Conservation (phyloP, 2,888 invertebrate genomes). For the Flexamia atlantica region DNA sequence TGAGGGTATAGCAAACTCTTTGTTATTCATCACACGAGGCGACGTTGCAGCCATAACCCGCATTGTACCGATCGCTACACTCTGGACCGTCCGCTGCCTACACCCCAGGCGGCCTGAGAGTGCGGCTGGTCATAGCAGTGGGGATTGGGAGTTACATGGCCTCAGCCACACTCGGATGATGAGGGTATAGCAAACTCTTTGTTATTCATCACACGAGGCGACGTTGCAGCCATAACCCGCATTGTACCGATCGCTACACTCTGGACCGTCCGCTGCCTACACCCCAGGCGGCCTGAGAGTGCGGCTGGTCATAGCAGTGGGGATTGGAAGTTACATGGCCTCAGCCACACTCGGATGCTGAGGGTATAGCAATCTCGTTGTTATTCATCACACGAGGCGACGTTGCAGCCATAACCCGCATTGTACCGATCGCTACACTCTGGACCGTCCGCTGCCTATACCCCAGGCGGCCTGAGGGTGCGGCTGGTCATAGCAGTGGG, state of each 20-base stretch:
- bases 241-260: background rate
- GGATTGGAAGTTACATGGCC: no score
- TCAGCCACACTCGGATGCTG: no score
- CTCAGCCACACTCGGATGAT: no score
- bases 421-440: background rate
- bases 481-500: no score
- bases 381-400: background rate
- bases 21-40: slow-evolving; percentile 23
- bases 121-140: no score
- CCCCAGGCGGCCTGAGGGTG: no score
- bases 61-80: background rate
- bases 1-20: slow-evolving; percentile 32
- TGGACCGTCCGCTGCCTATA: background rate
- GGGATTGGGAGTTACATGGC: no score
- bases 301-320: no score
- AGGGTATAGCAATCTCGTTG: slow-evolving; percentile 6
- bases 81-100: background rate
- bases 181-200: slow-evolving; percentile 34
- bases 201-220: slow-evolving; percentile 18
- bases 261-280: background rate
- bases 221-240: background rate
- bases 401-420: background rate
- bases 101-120: background rate
- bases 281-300: no score
- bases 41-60: background rate